Base-by-base conservation (phyloP, 2,113 vertebrate species). In the Petrocephalus microphthalmus region DNA sequence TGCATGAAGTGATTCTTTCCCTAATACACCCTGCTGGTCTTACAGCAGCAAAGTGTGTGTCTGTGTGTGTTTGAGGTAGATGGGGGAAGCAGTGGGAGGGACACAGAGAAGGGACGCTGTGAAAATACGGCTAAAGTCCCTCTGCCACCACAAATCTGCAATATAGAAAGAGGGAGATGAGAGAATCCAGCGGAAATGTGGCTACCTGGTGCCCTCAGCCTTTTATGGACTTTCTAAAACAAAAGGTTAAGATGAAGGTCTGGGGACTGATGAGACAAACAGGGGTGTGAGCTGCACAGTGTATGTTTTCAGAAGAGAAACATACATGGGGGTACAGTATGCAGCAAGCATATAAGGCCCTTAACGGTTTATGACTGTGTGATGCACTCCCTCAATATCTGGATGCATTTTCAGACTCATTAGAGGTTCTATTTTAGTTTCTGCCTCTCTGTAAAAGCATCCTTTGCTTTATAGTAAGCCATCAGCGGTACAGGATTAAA, bases 21-120 rank as follows among this genome's bases (percentile, higher is more conserved):
- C 29, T 78, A 19, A 19, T 37, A 15, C 71, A 78, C 37, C 71
- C 71, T 78, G 87, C 89, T 89, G 86, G n/a, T 47, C 89, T 90
- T 29, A 67, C 60, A 67, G 87, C 90, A 82, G 85, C 60, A 89
- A 83, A 91, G 90, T 91, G 90, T 71, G 57, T 89, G 86, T 54
- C 90, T 85, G 15, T 49, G 15, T 90, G 74, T 85, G 6, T 74
- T 86, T 87, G 67, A 54, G 78, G 45, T 25, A 45, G 60, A 51
- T 86, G 42, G 13, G 45, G 20, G 52, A 37, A 53, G 5, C 5
- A 89, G 45, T 22, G 3, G 22, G 54, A 49, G 47, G 2, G 25
- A 25, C 7, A 17, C 29, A 49, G 51, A 49, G 51, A 56, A n/a
- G 8, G 71, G 7, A 51, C n/a, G 87, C 7, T 83, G 19, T 74